Percentiles rank a stretch among this genome's conserved stretches.
phyloP scores from a whole-genome alignment of 2,113 vertebrate species.

The Coptodon bakossiorum region DNA sequence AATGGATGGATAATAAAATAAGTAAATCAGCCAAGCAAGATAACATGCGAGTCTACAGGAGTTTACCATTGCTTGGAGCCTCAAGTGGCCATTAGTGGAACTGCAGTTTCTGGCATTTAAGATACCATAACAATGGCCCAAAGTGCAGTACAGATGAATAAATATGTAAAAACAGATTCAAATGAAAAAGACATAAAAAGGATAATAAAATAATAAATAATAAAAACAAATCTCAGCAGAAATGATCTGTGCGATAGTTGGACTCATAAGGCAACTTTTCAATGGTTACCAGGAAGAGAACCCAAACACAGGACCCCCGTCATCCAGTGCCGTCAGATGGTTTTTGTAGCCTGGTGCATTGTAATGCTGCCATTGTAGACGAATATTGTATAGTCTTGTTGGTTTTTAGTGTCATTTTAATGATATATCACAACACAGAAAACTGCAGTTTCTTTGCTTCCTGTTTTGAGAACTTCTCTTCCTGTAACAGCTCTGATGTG shows the following conservation, averaged over 20 bases:
- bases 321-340: neutral
- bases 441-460: neutral
- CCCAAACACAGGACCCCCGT: neutral
- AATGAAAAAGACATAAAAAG: neutral
- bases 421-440: neutral
- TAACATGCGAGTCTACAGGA: neutral
- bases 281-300: neutral
- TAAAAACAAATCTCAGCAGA: neutral
- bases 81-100: neutral
- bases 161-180: neutral
- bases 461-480: neutral
- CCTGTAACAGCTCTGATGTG: neutral
- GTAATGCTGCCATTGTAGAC: neutral
- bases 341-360: neutral
- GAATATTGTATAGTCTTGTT: neutral
- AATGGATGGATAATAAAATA: neutral
- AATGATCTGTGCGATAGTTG: fast-evolving
- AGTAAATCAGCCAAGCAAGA: neutral
- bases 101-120: neutral
- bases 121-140: neutral
- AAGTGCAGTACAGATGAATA: neutral
- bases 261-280: neutral
- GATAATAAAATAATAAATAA: neutral
- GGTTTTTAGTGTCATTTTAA: neutral
- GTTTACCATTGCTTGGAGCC: neutral